Conservation (phyloP, 2,113 vertebrate genomes). For the Lichenostomus cassidix region DNA sequence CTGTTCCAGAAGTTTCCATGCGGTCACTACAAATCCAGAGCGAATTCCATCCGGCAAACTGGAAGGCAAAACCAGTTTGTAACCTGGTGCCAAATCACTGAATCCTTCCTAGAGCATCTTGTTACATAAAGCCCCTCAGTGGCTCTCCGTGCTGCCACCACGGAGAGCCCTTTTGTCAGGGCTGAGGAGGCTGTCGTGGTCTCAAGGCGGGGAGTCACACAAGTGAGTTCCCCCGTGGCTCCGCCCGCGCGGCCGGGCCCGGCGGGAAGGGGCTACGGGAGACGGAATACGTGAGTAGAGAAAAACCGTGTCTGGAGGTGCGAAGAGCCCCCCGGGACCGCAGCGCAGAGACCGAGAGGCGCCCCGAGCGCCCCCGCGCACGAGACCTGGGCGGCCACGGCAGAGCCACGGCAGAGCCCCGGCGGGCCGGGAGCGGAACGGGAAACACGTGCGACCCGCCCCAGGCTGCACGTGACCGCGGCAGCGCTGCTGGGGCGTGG, state of each 20-base stretch:
- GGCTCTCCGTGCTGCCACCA: not conserved
- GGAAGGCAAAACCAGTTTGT: not conserved
- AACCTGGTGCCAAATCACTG: rapidly evolving
- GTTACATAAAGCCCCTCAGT: not conserved
- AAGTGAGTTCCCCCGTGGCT: too few species aligned
- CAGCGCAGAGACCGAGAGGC: too few species aligned
- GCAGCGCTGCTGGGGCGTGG: too few species aligned
- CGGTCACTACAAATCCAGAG: not conserved
- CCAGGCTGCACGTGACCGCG: not conserved
- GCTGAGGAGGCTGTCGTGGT: too few species aligned
- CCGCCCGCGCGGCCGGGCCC: too few species aligned
- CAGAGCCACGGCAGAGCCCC: not conserved
- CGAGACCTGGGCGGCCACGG: too few species aligned
- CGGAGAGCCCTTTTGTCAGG: rapidly evolving
- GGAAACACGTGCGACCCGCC: too few species aligned
- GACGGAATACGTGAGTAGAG: not conserved
- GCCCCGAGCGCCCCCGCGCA: too few species aligned
- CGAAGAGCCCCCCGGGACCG: too few species aligned
- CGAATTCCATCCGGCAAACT: rapidly evolving
- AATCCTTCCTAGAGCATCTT: not conserved
- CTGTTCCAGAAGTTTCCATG: not conserved
- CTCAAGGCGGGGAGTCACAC: not conserved
- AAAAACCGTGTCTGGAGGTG: not conserved
- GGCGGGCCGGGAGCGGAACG: too few species aligned
- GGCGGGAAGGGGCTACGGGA: not conserved